Percentiles rank a stretch among this genome's conserved stretches.
Evolutionary conservation across 2,113 vertebrate genomes (phyloP).

Genomic region (Fukomys damarensis): DNA sequence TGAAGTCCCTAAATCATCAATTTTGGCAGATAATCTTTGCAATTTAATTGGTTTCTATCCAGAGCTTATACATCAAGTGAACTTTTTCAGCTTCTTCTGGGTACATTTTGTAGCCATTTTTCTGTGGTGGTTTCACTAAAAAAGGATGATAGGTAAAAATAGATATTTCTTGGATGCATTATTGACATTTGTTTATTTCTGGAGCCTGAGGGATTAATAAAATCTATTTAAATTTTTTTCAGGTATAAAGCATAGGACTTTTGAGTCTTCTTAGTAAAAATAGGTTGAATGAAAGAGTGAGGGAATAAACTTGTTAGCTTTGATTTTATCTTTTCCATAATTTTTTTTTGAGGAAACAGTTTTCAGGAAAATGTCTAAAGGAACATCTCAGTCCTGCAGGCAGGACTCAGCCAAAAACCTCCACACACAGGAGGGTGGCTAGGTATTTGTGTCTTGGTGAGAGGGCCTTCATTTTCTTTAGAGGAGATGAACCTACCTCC

Average conservation of each 20-base stretch:
- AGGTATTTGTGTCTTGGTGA: neutral
- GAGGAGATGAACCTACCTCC: neutral
- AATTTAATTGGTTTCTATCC: slow-evolving; percentile 60
- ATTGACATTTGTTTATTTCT: slow-evolving; percentile 49
- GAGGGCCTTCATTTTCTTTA: neutral
- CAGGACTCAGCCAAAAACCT: neutral
- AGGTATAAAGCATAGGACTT: neutral
- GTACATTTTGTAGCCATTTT: slow-evolving; percentile 35
- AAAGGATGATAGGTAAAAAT: neutral
- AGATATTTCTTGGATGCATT: neutral
- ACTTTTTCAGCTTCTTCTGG: slow-evolving; percentile 32
- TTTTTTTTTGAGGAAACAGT: neutral
- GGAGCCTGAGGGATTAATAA: neutral
- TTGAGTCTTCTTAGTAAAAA: neutral
- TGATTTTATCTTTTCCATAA: neutral
- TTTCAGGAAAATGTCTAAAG: neutral
- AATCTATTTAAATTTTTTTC: slow-evolving; percentile 33
- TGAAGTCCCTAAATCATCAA: slow-evolving; percentile 48
- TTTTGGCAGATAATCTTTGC: slow-evolving; percentile 58
- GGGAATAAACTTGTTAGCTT: neutral
- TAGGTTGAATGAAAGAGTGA: neutral
- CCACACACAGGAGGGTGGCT: neutral
- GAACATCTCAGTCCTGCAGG: neutral
- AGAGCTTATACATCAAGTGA: neutral
- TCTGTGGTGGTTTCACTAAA: slow-evolving; percentile 7